Base-by-base conservation (phyloP, 2,888 invertebrate species). In the Tanypteryx hageni region DNA sequence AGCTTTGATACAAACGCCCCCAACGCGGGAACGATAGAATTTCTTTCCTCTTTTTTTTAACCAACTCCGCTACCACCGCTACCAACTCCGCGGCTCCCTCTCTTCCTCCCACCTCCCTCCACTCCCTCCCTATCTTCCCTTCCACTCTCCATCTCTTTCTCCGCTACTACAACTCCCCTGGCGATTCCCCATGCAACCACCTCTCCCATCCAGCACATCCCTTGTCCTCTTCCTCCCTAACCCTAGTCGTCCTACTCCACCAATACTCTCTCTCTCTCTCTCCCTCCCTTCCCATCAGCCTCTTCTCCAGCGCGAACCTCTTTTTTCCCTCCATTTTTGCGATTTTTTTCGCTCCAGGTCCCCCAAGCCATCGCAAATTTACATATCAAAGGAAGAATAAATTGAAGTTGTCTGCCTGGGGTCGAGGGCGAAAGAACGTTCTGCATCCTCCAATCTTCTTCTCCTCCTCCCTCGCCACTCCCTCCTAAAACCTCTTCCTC, bases 311-410 rank as follows among this genome's bases (percentile, higher is more conserved):
- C 27, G 27, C 11, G 76, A 22, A 76, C 76, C 76, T 22, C n/a
- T 76, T 76, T 76, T 76, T 76, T 76, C 76, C 22, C 27, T 27
- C 76, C 76, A 76, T 76, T 76, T 76, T 76, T 76, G 44, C 44
- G 76, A 76, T 76, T 76, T 76, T 76, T 76, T 76, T 76, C 76
- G 76, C 76, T 76, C 76, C 27, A 27, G 76, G 76, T 27, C 76
- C 76, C 76, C 27, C 76, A 76, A 76, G 22, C 76, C 76, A 76
- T 76, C 76, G 76, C 76, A 27, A 76, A 76, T 76, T 76, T 76
- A 76, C 76, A 76, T 76, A 76, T 76, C 76, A 76, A 76, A 76
- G 76, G 76, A 27, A 76, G 76, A 76, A 76, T 76, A 76, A 76
- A 76, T 76, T 76, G 76, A 76, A 76, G 76, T 76, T 76, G 76